Evolutionary conservation across 2,888 invertebrate species (phyloP).

Genomic region (Drosophila peninsularis): DNA sequence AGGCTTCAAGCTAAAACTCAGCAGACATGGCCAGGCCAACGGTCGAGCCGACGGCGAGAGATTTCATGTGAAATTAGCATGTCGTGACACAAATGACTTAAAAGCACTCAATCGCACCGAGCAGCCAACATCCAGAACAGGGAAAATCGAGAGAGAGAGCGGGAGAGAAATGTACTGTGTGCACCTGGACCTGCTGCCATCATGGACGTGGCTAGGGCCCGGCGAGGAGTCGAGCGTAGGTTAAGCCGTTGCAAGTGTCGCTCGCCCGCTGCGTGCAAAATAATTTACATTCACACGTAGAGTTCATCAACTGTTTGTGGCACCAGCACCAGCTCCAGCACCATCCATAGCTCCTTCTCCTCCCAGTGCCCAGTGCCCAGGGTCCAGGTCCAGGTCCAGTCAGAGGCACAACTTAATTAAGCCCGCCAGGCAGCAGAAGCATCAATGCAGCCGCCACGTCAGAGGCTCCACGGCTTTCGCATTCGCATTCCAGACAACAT

Average conservation of each 20-base stretch:
- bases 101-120: slow-evolving; percentile 81
- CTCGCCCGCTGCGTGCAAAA: slow-evolving; percentile 79
- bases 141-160: slow-evolving; percentile 1
- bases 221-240: slow-evolving; percentile 49
- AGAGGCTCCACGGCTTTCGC: slow-evolving; percentile 12
- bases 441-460: slow-evolving; percentile 63
- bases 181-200: slow-evolving; percentile 26
- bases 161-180: slow-evolving; percentile 17
- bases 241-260: slow-evolving; percentile 73
- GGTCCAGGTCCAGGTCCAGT: slow-evolving; percentile 20
- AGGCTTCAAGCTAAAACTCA: slow-evolving; percentile 72
- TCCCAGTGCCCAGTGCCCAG: slow-evolving; percentile 3
- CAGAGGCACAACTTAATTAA: slow-evolving; percentile 76
- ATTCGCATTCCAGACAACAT: slow-evolving; percentile 62
- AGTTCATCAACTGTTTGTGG: slow-evolving; percentile 81
- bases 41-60: slow-evolving; percentile 78
- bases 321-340: slow-evolving; percentile 34
- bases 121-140: slow-evolving; percentile 29
- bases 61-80: slow-evolving; percentile 82
- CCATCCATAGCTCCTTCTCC: background rate
- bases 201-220: slow-evolving; percentile 15
- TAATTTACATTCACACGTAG: slow-evolving; percentile 81
- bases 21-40: slow-evolving; percentile 69
- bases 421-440: slow-evolving; percentile 44
- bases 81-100: slow-evolving; percentile 83